These are phyloP conservation scores for Balearica regulorum DNA, from an alignment of 2,797 vertebrate species.

Conservation along the genomic window DNA sequence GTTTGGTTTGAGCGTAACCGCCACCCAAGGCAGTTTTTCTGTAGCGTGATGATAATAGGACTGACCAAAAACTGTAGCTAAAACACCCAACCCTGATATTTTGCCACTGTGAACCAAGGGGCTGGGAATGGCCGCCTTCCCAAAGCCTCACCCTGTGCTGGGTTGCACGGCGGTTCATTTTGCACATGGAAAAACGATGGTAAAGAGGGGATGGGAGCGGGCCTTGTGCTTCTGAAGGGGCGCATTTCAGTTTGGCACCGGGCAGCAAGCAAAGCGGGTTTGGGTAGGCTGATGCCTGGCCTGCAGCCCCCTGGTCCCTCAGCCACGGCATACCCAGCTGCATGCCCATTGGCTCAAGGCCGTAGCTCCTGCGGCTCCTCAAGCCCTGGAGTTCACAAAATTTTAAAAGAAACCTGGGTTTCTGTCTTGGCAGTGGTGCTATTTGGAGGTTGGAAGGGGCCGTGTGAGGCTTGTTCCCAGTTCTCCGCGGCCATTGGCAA, in stretches of 20 bases:
- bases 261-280: neutral
- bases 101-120: neutral
- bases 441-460: neutral
- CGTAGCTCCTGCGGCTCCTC: neutral
- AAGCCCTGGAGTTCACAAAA: neutral
- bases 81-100: neutral
- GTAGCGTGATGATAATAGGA: constrained; percentile 41
- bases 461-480: neutral
- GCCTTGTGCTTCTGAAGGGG: neutral
- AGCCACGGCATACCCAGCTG: fast-evolving
- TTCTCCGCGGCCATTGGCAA: neutral
- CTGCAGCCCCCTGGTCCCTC: neutral
- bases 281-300: neutral
- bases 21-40: constrained; percentile 36
- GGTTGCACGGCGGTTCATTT: neutral
- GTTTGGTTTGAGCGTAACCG: constrained; percentile 6
- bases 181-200: neutral
- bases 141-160: neutral
- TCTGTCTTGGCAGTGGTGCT: neutral
- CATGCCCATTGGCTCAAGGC: fast-evolving
- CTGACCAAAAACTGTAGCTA: constrained; percentile 31
- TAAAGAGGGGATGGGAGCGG: neutral
- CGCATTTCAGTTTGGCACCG: fast-evolving
- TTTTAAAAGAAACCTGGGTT: neutral
- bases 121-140: neutral